Conservation (phyloP, 2,888 invertebrate genomes). For the Pardosa pseudoannulata region DNA sequence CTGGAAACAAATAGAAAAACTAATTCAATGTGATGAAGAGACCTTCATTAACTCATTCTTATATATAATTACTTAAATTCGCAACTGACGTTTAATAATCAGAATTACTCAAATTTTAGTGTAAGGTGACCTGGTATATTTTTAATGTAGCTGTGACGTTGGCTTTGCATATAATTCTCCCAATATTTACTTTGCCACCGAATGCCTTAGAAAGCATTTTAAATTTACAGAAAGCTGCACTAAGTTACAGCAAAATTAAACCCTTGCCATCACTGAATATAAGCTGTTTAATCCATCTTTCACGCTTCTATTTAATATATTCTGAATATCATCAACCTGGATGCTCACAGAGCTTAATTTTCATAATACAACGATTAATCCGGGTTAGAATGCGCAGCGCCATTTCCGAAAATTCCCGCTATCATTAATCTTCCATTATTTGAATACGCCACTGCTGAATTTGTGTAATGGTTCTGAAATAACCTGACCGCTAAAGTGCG, state of each 20-base stretch:
- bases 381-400: slow-evolving; percentile 40
- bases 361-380: slow-evolving; percentile 65
- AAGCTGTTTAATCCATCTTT: slow-evolving; percentile 57
- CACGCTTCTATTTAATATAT: slow-evolving; percentile 50
- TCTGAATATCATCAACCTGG: slow-evolving; percentile 57
- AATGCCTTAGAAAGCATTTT: background rate
- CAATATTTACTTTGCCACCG: background rate
- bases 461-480: slow-evolving; percentile 32
- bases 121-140: too few relatives aligned
- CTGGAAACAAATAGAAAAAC: too few relatives aligned
- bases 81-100: too few relatives aligned
- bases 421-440: slow-evolving; percentile 59
- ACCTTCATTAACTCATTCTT: too few relatives aligned
- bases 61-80: too few relatives aligned
- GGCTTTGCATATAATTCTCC: background rate
- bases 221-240: slow-evolving; percentile 27
- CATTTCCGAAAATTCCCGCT: slow-evolving; percentile 34
- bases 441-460: slow-evolving; percentile 48
- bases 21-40: too few relatives aligned
- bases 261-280: slow-evolving; percentile 17
- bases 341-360: slow-evolving; percentile 54
- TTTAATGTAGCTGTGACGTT: too few relatives aligned
- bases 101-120: too few relatives aligned
- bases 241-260: slow-evolving; percentile 30
- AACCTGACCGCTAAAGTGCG: background rate